A percentile compares a stretch with the other conserved stretches of the same genome.
Conservation (phyloP, 2,113 vertebrate species). For the Tretioscincus oriximinensis region DNA sequence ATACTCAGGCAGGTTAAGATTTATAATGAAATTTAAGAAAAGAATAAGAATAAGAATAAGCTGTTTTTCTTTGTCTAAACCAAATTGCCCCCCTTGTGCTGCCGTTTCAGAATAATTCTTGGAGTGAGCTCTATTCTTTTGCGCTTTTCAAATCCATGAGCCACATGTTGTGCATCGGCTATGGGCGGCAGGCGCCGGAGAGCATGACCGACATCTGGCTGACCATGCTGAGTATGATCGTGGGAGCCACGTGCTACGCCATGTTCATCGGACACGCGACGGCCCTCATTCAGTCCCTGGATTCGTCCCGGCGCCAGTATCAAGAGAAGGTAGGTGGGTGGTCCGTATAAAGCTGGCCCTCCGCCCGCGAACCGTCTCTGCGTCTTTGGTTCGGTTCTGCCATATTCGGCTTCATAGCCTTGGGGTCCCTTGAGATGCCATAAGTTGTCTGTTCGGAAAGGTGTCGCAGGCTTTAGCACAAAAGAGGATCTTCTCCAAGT, state of each 20-base stretch:
- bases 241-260: conserved; percentile 94
- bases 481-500: no score
- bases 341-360: no score
- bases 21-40: no score
- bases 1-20: no score
- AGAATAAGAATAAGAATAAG: no score
- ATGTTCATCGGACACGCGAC: conserved; percentile 95
- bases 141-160: conserved; percentile 99
- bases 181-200: conserved; percentile 92
- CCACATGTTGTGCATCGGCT: conserved; percentile 98
- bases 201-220: conserved; percentile 99
- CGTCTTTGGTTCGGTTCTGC: no score
- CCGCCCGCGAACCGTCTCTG: no score
- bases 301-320: conserved; percentile 90
- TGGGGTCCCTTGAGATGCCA: no score
- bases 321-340: conserved; percentile 85
- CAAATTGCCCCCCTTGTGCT: background rate
- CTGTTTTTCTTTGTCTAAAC: background rate
- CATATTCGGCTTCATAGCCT: no score
- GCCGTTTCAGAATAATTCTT: conserved; percentile 87
- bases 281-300: conserved; percentile 90
- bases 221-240: conserved; percentile 98
- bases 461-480: no score
- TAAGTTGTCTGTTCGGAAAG: no score
- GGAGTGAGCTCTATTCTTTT: conserved; percentile 96